These are phyloP conservation scores for Synanthedon vespiformis DNA, from an alignment of 2,888 invertebrate species.

Conservation along the genomic window DNA sequence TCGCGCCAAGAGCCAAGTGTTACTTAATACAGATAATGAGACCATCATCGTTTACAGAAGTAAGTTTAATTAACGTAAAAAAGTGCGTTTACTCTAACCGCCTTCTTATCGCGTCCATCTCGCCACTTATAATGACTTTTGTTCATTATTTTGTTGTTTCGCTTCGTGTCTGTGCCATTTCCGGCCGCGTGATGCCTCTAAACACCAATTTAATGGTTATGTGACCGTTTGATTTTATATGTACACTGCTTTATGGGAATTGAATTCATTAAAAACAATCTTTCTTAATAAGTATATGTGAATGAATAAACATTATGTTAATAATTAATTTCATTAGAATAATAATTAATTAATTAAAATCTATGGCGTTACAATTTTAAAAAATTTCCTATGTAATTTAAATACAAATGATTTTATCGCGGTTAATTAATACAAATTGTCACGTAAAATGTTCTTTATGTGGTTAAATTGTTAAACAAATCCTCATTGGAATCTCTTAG, in stretches of 20 bases:
- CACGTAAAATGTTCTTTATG: too few species aligned
- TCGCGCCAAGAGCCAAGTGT: conserved; percentile 21
- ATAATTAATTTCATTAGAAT: too few species aligned
- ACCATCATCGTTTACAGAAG: conserved; percentile 63
- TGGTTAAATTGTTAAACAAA: too few species aligned
- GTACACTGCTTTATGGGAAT: conserved; percentile 23
- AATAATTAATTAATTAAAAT: too few species aligned
- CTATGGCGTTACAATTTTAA: too few species aligned
- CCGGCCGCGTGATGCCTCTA: conserved; percentile 43
- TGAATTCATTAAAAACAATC: conserved; percentile 28
- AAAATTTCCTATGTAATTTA: too few species aligned
- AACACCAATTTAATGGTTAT: conserved; percentile 54
- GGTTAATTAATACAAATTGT: too few species aligned
- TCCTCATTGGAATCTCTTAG: too few species aligned
- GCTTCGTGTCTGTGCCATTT: conserved; percentile 46
- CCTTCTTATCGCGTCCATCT: conserved; percentile 53
- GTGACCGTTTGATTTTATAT: conserved; percentile 42
- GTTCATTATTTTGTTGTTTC: conserved; percentile 63
- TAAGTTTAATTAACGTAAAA: conserved; percentile 68
- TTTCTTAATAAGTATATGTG: not conserved
- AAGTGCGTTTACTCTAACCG: conserved; percentile 64
- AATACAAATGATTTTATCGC: too few species aligned
- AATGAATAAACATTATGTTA: too few species aligned
- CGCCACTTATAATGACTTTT: conserved; percentile 61
- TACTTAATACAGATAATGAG: conserved; percentile 54